Evolutionary conservation across 2,113 vertebrate species (phyloP), one percentile per base, ranked within the genome.

Genomic region (Hippopotamus amphibius): DNA sequence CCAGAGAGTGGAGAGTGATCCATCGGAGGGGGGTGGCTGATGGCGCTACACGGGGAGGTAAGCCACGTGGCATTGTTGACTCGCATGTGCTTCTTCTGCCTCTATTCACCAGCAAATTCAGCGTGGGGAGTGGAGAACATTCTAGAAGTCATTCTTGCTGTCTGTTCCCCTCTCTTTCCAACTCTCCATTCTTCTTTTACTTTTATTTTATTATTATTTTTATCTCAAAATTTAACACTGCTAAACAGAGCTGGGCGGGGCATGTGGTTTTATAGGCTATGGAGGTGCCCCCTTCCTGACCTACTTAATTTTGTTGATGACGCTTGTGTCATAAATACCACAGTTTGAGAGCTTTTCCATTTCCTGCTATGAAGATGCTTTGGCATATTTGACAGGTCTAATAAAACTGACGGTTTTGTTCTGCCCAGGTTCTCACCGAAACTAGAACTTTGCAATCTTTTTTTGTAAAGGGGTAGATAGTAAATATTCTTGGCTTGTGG

Each of bases 181-280:
- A 14, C 5, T 7, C 9, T 22, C n/a, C 19, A 6, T 22, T 3
- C 1, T 71, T 13, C 7, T 19, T n/a, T 33, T 6, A 21, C 14
- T 66, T 15, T 26, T 1, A 71, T 41, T 46, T 30, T 33, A 1
- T 33, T 37, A 41, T 72, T 41, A 0, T 46, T 50, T 41, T 86
- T 21, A 43, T 71, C 22, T 53, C 19, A 68, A 12, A 83, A 37
- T 2, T 76, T 76, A 82, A 59, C 46, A 33, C 15, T 59, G 28
- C 57, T 89, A 37, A 61, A 19, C 50, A 72, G 26, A 80, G 33
- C 30, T 55, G 72, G 48, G 3, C 79, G 26, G 30, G 15, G 7
- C 11, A 66, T 0, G 2, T 57, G 11, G 30, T 88, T 79, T 82
- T 87, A 50, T 68, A 33, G 69, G 48, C 81, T 88, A 30, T 53